Conservation (phyloP, 2,888 invertebrate species). For the Steinernema scapterisci region DNA sequence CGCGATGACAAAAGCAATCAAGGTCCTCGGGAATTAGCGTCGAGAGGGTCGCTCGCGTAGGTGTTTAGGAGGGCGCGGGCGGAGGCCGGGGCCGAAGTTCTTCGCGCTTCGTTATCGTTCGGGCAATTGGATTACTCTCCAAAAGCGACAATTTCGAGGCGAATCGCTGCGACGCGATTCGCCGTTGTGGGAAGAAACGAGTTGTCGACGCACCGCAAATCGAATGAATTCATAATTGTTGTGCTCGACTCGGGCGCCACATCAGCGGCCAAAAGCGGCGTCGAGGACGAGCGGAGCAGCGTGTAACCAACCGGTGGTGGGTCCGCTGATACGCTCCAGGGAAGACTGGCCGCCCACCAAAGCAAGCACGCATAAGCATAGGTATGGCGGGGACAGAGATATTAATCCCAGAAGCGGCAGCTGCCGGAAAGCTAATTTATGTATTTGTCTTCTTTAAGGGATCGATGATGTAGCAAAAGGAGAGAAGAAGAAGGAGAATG, state of each 20-base stretch:
- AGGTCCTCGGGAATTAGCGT: conserved; percentile 3
- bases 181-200: conserved; percentile 10
- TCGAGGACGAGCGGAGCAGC: neutral
- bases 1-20: conserved; percentile 26
- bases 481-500: neutral
- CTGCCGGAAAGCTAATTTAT: conserved; percentile 1
- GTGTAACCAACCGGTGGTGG: neutral
- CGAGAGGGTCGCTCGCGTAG: neutral
- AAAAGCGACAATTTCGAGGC: conserved; percentile 23
- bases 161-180: conserved; percentile 23
- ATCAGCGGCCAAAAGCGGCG: conserved; percentile 8
- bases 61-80: neutral
- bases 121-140: conserved; percentile 24
- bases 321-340: too few relatives aligned
- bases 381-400: neutral
- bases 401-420: conserved; percentile 2
- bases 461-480: conserved; percentile 6
- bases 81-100: neutral
- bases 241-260: neutral
- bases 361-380: neutral
- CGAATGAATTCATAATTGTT: conserved; percentile 33
- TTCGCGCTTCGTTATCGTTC: conserved; percentile 9
- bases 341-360: neutral
- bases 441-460: neutral
- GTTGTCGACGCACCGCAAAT: conserved; percentile 29